Percentiles rank a stretch among this genome's conserved stretches.
Evolutionary conservation across 2,113 vertebrate genomes (phyloP).

Genomic region (Nyctibius bracteatus): DNA sequence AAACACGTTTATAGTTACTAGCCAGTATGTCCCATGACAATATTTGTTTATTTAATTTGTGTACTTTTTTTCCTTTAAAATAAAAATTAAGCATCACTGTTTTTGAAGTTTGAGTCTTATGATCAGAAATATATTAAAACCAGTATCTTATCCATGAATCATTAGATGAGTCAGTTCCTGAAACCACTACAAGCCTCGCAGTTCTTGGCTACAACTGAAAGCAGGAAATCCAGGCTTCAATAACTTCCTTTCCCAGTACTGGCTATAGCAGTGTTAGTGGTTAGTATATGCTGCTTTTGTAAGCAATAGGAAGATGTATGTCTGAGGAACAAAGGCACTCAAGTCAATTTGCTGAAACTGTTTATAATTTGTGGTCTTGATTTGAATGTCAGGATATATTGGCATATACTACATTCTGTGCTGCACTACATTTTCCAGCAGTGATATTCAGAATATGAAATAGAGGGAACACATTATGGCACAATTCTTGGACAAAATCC

Average conservation of each 20-base stretch:
- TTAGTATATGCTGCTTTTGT: constrained; percentile 80
- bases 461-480: neutral
- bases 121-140: constrained; percentile 84
- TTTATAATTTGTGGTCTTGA: constrained; percentile 89
- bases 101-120: constrained; percentile 74
- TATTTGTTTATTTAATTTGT: neutral
- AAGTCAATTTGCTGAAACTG: constrained; percentile 86
- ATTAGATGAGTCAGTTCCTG: constrained; percentile 96
- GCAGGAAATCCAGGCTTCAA: constrained; percentile 96
- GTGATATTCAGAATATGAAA: constrained; percentile 60
- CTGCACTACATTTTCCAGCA: constrained; percentile 61
- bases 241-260: constrained; percentile 92
- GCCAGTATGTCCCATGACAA: neutral
- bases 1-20: neutral
- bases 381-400: constrained; percentile 78
- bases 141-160: constrained; percentile 89
- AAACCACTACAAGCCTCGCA: constrained; percentile 90
- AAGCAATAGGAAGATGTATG: constrained; percentile 83
- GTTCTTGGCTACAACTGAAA: constrained; percentile 88
- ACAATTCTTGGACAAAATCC: neutral
- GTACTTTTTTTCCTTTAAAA: constrained; percentile 6
- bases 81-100: constrained; percentile 41
- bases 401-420: constrained; percentile 64
- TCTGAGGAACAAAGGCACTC: constrained; percentile 83
- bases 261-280: constrained; percentile 77